Evolutionary conservation across 2,888 invertebrate species (phyloP).

Genomic region (Philereme transversata): DNA sequence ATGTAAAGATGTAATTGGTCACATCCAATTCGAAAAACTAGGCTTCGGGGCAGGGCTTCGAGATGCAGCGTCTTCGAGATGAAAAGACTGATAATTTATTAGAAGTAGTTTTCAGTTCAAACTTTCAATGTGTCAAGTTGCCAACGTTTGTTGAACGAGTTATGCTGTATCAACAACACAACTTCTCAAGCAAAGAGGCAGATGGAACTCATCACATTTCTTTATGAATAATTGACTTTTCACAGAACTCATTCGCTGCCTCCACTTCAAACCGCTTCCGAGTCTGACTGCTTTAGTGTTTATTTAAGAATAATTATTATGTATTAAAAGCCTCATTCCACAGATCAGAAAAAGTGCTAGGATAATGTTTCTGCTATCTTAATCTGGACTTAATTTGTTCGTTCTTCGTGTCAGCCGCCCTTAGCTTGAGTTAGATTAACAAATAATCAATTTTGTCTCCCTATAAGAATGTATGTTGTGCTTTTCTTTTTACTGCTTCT

Average conservation of each 20-base stretch:
- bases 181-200: background rate
- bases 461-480: background rate
- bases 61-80: too few species aligned
- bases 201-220: background rate
- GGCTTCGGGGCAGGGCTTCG: too few species aligned
- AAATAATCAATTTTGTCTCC: background rate
- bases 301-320: too few species aligned
- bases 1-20: too few species aligned
- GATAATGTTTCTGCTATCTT: background rate
- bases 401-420: too few species aligned
- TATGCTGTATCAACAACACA: background rate
- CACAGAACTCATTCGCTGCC: background rate
- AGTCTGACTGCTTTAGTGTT: too few species aligned
- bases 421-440: background rate
- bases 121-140: background rate
- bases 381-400: background rate
- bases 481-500: background rate
- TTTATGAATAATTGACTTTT: conserved; percentile 1
- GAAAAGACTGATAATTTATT: too few species aligned
- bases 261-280: background rate
- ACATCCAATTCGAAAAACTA: too few species aligned
- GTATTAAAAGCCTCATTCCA: background rate
- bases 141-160: too few species aligned
- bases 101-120: too few species aligned
- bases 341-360: background rate